These are phyloP conservation scores for Rhabdophis nuchalis DNA, from an alignment of 2,797 vertebrate genomes.

Conservation along the genomic window DNA sequence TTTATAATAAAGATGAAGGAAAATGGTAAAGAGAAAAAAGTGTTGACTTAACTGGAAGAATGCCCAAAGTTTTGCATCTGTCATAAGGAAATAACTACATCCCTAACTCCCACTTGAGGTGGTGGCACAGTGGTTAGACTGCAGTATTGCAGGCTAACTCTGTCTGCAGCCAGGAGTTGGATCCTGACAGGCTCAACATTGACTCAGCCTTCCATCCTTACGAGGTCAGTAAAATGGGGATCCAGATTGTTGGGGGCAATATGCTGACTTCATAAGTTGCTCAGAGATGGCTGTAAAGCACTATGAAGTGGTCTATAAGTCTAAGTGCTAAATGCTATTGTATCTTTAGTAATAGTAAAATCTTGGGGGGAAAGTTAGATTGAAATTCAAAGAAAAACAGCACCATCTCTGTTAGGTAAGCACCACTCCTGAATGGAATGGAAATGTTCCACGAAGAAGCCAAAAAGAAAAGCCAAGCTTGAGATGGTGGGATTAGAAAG, in stretches of 20 bases:
- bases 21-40: background rate
- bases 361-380: background rate
- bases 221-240: too few relatives aligned
- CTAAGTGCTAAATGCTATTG: background rate
- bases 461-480: background rate
- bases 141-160: too few relatives aligned
- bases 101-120: too few relatives aligned
- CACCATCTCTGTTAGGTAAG: background rate
- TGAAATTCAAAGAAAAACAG: background rate
- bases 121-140: too few relatives aligned
- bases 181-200: too few relatives aligned
- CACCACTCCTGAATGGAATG: background rate
- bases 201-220: too few relatives aligned
- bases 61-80: background rate
- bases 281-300: background rate
- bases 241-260: background rate
- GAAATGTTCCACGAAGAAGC: background rate
- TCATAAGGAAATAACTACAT: too few relatives aligned
- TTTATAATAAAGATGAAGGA: background rate
- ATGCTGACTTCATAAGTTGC: background rate
- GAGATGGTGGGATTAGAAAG: background rate
- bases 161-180: too few relatives aligned
- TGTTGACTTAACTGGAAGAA: background rate
- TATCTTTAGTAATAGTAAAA: background rate
- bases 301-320: background rate